Conservation (phyloP, 2,888 invertebrate genomes). For the Halocaridina rubra region DNA sequence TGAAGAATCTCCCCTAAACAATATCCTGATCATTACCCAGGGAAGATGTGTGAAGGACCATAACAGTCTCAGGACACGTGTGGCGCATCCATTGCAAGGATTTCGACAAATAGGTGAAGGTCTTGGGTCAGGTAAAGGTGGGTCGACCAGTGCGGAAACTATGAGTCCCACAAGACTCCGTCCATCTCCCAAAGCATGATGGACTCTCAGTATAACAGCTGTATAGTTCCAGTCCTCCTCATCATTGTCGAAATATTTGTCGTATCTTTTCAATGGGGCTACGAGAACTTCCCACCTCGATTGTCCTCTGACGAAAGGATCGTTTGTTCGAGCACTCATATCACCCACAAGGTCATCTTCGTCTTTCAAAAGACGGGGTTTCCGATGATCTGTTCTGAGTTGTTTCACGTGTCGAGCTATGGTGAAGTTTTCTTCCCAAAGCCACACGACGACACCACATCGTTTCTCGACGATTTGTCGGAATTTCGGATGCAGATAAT, state of each 20-base stretch:
- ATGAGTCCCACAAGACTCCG: slow-evolving; percentile 35
- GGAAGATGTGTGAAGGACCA: slow-evolving; percentile 36
- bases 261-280: background rate
- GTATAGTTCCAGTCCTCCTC: background rate
- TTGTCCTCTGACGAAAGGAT: slow-evolving; percentile 37
- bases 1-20: slow-evolving; percentile 21
- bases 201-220: slow-evolving; percentile 30
- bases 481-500: slow-evolving; percentile 34
- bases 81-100: background rate
- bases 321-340: slow-evolving; percentile 14
- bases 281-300: slow-evolving; percentile 46
- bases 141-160: slow-evolving; percentile 29
- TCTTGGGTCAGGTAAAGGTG: background rate
- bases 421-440: slow-evolving; percentile 31
- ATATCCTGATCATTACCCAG: slow-evolving; percentile 26
- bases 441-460: slow-evolving; percentile 43
- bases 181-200: slow-evolving; percentile 44
- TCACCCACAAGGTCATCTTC: slow-evolving; percentile 23
- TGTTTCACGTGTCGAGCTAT: slow-evolving; percentile 13
- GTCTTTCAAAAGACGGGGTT: background rate
- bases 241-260: background rate
- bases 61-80: background rate
- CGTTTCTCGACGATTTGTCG: slow-evolving; percentile 18
- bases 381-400: background rate
- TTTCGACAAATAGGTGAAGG: background rate